phyloP scores from a whole-genome alignment of 2,113 vertebrate species.

The Alligator mississippiensis region DNA sequence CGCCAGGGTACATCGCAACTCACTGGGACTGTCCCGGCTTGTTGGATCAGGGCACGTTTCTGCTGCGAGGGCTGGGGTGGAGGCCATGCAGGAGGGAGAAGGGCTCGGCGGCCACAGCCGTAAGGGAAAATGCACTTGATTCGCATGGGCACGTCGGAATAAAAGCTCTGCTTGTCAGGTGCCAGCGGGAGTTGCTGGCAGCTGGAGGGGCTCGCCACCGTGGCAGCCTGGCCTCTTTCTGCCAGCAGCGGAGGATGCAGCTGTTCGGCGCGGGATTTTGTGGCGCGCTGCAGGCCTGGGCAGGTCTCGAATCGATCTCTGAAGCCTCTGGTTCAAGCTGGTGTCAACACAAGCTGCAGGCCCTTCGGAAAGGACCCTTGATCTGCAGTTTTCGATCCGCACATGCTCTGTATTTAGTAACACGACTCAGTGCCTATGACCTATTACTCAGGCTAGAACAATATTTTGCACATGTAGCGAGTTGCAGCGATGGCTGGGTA shows the following conservation, averaged over 20 bases:
- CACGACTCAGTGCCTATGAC: not conserved
- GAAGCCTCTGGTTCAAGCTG: rapidly evolving
- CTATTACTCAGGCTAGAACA: not conserved
- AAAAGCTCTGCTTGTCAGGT: not conserved
- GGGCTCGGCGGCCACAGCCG: not conserved
- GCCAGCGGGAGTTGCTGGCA: not conserved
- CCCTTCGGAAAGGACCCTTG: not conserved
- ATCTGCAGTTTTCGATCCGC: not conserved
- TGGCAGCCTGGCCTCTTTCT: not conserved
- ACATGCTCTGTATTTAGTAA: not conserved
- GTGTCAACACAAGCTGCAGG: rapidly evolving
- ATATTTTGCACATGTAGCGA: rapidly evolving
- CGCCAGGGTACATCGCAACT: not conserved
- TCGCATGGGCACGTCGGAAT: not conserved
- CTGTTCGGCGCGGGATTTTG: rapidly evolving
- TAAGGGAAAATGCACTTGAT: not conserved
- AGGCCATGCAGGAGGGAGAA: not conserved
- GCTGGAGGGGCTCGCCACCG: not conserved
- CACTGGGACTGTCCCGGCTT: not conserved
- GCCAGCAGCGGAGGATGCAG: not conserved
- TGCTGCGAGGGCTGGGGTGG: not conserved
- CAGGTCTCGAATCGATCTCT: not conserved
- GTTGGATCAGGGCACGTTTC: not conserved
- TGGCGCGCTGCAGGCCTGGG: not conserved
- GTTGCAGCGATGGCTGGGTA: rapidly evolving